Conservation (phyloP, 2,797 vertebrate genomes). For the Epinephelus awoara region DNA sequence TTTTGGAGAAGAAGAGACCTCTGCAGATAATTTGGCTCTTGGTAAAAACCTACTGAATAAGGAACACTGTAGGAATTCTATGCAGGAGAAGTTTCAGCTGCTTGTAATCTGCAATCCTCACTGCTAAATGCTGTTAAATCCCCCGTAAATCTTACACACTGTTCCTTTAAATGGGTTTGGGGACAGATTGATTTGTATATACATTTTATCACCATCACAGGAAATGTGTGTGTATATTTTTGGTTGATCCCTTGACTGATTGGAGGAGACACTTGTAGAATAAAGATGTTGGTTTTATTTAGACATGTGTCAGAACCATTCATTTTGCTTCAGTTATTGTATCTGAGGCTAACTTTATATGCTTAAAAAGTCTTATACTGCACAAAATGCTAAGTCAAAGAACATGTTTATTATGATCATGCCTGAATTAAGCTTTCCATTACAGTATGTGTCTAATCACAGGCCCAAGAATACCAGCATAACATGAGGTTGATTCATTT, state of each 20-base stretch:
- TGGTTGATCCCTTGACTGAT: constrained; percentile 68
- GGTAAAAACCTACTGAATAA: too few relatives aligned
- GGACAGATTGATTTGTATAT: constrained; percentile 58
- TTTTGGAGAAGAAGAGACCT: too few relatives aligned
- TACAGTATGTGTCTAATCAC: background rate
- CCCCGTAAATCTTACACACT: too few relatives aligned
- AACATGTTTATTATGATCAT: background rate
- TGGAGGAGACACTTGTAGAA: constrained; percentile 75
- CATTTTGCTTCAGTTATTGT: constrained; percentile 36
- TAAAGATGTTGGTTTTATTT: constrained; percentile 80
- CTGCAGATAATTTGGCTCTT: too few relatives aligned
- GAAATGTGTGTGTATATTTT: constrained; percentile 83
- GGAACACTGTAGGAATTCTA: too few relatives aligned
- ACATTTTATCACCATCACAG: constrained; percentile 52
- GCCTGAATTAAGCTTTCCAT: background rate
- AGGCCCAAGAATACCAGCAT: constrained; percentile 22
- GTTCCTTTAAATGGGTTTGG: constrained; percentile 5
- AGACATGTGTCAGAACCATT: constrained; percentile 70
- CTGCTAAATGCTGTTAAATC: too few relatives aligned
- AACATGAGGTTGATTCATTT: constrained; percentile 44
- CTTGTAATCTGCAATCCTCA: too few relatives aligned
- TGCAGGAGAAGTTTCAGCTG: too few relatives aligned
- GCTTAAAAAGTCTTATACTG: background rate
- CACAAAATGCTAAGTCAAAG: background rate
- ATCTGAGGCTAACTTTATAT: background rate